Conservation (phyloP, 2,797 vertebrate species). For the Coccyzus lansbergi region DNA sequence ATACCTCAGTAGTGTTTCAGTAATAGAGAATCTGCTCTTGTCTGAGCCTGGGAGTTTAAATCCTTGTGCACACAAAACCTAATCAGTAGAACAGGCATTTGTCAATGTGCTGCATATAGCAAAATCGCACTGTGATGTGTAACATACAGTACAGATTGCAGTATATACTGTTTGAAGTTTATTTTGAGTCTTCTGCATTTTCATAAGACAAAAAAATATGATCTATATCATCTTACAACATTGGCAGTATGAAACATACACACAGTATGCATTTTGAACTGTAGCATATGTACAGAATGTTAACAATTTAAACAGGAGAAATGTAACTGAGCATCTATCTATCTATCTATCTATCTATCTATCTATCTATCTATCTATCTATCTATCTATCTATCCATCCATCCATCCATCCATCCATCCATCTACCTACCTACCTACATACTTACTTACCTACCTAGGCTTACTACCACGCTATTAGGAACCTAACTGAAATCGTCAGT, state of each 20-base stretch:
- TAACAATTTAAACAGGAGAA: constrained; percentile 70
- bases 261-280: constrained; percentile 75
- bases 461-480: background rate
- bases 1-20: background rate
- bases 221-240: constrained; percentile 75
- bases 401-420: background rate
- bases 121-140: constrained; percentile 62
- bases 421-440: background rate
- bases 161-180: constrained; percentile 66
- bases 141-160: constrained; percentile 71
- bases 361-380: constrained; percentile 3
- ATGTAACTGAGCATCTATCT: constrained; percentile 39
- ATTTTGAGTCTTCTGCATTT: constrained; percentile 73
- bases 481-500: background rate
- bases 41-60: constrained; percentile 29
- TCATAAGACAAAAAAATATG: constrained; percentile 72
- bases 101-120: constrained; percentile 66
- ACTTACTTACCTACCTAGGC: background rate
- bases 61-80: constrained; percentile 17
- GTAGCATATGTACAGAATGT: constrained; percentile 73
- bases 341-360: background rate
- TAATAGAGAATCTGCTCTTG: constrained; percentile 9
- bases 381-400: constrained; percentile 3
- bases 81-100: constrained; percentile 51
- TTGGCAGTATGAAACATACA: constrained; percentile 71